Evolutionary conservation across 2,888 invertebrate species (phyloP), one percentile per base, ranked within the genome.

Genomic region (Melanostoma scalare): DNA sequence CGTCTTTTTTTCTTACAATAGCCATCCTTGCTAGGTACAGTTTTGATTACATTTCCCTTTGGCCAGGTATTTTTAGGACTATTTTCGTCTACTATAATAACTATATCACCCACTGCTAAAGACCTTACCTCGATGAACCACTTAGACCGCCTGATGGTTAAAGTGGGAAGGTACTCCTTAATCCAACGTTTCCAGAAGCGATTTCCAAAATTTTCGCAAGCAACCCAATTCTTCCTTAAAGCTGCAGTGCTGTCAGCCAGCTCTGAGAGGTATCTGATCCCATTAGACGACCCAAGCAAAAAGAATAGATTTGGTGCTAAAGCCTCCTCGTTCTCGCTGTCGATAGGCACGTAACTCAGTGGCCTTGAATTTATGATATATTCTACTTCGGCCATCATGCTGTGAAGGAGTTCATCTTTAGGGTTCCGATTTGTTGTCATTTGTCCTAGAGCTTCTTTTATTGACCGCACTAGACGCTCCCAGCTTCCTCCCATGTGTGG

Each of bases 261-360:
- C 2, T 36, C 10, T 2, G 48, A 3, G 1, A 4, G 3, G 4
- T 2, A 8, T 30, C 38, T 36, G 4, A 31, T 8, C 3, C 61
- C 61, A 8, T 48, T 69, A 8, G 82, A 78, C 6, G 65, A 42
- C 4, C 76, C 69, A 6, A 61, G 8, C 20, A 87, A 52, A 53
- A 87, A 86, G 61, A n/a, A n/a, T n/a, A 87, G 86, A 53, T 87
- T 87, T 2, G 86, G 86, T 3, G 87, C 86, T 3, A 87, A 44
- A 0, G 80, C 72, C 44, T 82, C 72, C 4, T 72, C 48, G 76
- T 85, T 31, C 46, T 44, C 36, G 71, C 69, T 5, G 10, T 73
- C 77, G 4, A 73, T 6, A 6, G 76, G 42, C 0, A 74, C 40
- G 3, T 72, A 63, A 0, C 50, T 72, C 2, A 78, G 30, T 4